Base-by-base conservation (phyloP, 2,888 invertebrate species). In the Matsumyia berberina region DNA sequence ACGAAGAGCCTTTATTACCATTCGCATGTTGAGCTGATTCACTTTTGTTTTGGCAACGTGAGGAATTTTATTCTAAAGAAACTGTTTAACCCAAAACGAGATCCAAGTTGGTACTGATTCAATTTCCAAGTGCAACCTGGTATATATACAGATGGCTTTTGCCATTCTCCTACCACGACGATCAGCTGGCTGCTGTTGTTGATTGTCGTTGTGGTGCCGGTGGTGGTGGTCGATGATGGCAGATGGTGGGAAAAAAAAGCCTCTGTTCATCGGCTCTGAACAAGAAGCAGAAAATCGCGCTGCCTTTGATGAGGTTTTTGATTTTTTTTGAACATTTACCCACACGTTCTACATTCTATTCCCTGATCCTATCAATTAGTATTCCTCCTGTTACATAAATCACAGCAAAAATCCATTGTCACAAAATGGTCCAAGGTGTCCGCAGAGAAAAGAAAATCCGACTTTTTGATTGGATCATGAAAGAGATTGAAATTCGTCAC, bases 51-150 rank as follows among this genome's bases (percentile, higher is more conserved):
- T 64, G 88, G 88, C 88, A 88, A 70, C 60, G 88, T 89, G 88
- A 89, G 89, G 89, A 89, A 89, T 87, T 87, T 86, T 85, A 70
- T 77, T 77, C 87, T 88, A 87, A 88, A 88, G 73, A 88, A 89
- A 89, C 89, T 89, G 89, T 89, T 90, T 89, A 89, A 90, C 89
- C 89, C 89, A 89, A 89, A 90, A 89, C 91, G 90, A 91, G 91
- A 92, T 91, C 90, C 90, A 90, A 91, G 89, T 88, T 89, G 91
- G 90, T 91, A 92, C 92, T 92, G 92, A 91, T 88, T 91, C 89
- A 89, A 87, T 89, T 87, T 88, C 87, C 78, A 88, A 87, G 87
- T 87, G 88, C 88, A 88, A 88, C 87, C 89, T 88, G 87, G 89
- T 90, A 91, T 92, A 89, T 92, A 92, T 92, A 92, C 91, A 88